Base-by-base conservation (phyloP, 2,888 invertebrate species). In the Tiliacea aurago region DNA sequence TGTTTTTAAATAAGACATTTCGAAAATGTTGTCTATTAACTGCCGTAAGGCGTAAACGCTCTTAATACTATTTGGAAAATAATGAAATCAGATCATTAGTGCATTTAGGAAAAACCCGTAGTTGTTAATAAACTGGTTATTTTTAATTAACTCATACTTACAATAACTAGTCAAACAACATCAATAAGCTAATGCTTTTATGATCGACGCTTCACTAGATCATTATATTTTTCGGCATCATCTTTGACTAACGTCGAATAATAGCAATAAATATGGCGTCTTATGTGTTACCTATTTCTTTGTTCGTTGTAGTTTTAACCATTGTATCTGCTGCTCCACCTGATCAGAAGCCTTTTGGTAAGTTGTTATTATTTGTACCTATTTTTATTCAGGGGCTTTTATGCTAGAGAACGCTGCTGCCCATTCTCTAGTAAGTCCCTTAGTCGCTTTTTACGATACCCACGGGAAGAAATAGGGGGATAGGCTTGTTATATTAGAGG, bases 181-280 rank as follows among this genome's bases (percentile, higher is more conserved):
- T n/a, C n/a, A n/a, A n/a, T n/a, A n/a, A n/a, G n/a, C n/a, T n/a
- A n/a, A n/a, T n/a, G n/a, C n/a, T n/a, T n/a, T n/a, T n/a, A n/a
- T n/a, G n/a, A n/a, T 20, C 5, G 13, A 20, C 41, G 41, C n/a
- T 13, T 41, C 10, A 41, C 13, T 47, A 20, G 45, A 41, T 58
- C 63, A 81, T 55, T 64, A 59, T 49, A n/a, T 20, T 20, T 18
- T 2, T 7, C n/a, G 37, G 28, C 37, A 45, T 55, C 69, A 28
- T 45, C 55, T 28, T 49, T n/a, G 43, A 7, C 49, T 55, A 33
- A 71, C 81, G 62, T 71, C 1, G 33, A 10, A 2, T 28, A 28
- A 28, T 41, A 49, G 33, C 49, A 37, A 79, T 28, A 28, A 37
- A 79, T 28, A 28, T 80, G 79, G 66, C 79, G n/a, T 76, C 81